phyloP scores from a whole-genome alignment of 1,140 invertebrate genomes.

The Drosophila miranda region DNA sequence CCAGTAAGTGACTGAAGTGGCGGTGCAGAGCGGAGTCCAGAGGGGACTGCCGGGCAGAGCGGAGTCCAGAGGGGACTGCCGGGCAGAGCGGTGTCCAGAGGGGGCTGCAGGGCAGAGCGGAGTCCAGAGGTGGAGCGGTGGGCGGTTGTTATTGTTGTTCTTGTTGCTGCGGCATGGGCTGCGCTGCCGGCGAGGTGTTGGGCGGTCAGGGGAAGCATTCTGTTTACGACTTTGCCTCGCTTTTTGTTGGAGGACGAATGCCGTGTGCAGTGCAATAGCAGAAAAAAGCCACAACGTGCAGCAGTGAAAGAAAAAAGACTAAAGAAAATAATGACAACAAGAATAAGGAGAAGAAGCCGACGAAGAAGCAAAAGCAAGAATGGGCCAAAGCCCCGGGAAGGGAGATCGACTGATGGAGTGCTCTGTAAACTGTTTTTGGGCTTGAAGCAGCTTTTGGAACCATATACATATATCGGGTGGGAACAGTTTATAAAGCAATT shows the following conservation, averaged over 20 bases:
- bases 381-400: not conserved
- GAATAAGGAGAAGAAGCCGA: conserved; percentile 7
- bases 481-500: not conserved
- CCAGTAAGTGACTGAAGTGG: conserved; percentile 18
- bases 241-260: conserved; percentile 76
- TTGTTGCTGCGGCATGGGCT: too few relatives aligned
- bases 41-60: not conserved
- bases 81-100: not conserved
- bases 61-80: not conserved
- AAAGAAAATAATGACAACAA: conserved; percentile 32
- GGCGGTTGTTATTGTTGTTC: conserved; percentile 30
- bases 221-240: conserved; percentile 53
- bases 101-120: not conserved
- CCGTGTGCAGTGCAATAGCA: conserved; percentile 65
- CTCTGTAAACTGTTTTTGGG: not conserved
- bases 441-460: too few relatives aligned
- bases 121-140: conserved; percentile 15
- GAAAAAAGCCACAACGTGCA: conserved; percentile 57
- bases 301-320: conserved; percentile 55
- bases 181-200: too few relatives aligned
- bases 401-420: not conserved
- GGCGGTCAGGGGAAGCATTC: conserved; percentile 23
- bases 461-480: not conserved
- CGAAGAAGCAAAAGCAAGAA: too few relatives aligned
- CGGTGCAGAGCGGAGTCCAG: not conserved